Percentiles rank a stretch among this genome's conserved stretches.
Evolutionary conservation across 2,113 vertebrate genomes (phyloP).

Genomic region (Procavia capensis): DNA sequence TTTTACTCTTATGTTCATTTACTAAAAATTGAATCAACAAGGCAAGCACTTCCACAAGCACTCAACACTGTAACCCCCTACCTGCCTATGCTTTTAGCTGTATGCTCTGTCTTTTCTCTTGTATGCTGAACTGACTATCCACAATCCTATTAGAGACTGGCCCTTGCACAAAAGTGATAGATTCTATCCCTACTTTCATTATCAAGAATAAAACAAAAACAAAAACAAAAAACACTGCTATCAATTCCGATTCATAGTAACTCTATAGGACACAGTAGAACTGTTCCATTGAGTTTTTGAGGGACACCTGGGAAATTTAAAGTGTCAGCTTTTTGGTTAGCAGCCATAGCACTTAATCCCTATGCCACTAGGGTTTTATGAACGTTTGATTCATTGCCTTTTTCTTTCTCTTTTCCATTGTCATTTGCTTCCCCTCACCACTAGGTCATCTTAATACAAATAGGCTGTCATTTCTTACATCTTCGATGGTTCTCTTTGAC

Average conservation of each 20-base stretch:
- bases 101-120: neutral
- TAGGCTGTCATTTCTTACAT: neutral
- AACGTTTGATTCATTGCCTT: neutral
- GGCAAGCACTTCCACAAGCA: neutral
- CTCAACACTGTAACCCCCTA: neutral
- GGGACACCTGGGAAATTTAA: no score
- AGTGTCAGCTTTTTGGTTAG: no score
- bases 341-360: no score
- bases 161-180: neutral
- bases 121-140: neutral
- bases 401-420: neutral
- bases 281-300: no score
- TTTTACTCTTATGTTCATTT: neutral
- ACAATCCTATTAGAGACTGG: neutral
- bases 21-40: neutral
- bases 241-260: no score
- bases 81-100: rapidly evolving
- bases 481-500: neutral
- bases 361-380: no score
- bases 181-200: neutral
- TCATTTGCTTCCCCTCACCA: neutral
- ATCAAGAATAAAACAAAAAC: no score
- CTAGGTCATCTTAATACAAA: neutral
- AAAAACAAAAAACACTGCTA: no score
- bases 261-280: no score